Conservation (phyloP, 1,140 invertebrate genomes). For the Trichonephila clavipes region DNA sequence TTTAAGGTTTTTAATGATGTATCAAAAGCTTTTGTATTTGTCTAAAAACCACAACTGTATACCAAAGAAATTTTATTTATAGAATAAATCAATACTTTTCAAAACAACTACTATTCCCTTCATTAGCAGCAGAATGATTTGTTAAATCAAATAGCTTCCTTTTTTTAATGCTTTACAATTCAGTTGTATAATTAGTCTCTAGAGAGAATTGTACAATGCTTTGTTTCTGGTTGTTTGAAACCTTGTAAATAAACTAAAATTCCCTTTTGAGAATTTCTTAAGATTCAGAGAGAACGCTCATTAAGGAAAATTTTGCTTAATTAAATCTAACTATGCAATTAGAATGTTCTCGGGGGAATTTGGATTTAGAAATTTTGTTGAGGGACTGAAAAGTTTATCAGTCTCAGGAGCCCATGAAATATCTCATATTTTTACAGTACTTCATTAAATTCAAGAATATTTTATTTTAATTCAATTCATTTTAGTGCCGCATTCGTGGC, state of each 20-base stretch:
- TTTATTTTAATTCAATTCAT: no score
- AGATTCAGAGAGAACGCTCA: background rate
- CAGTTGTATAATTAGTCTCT: conserved; percentile 22
- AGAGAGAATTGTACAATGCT: background rate
- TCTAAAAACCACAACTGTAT: no score
- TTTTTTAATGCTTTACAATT: conserved; percentile 6
- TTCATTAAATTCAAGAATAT: no score
- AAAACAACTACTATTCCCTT: background rate
- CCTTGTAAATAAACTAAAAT: background rate
- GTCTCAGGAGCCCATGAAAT: no score
- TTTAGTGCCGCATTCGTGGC: no score
- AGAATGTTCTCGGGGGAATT: background rate
- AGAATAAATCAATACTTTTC: conserved; percentile 5
- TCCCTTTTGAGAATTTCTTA: background rate
- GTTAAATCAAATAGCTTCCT: background rate
- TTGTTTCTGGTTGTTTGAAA: background rate
- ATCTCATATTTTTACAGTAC: no score
- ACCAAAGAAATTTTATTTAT: background rate
- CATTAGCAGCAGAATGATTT: background rate
- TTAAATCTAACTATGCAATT: conserved; percentile 5
- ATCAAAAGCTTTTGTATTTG: no score
- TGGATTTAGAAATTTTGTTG: background rate
- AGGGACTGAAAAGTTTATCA: background rate
- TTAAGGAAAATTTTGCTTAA: conserved; percentile 1
- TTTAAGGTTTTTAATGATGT: no score